phyloP scores from a whole-genome alignment of 2,113 vertebrate genomes.

The Kryptolebias marmoratus region DNA sequence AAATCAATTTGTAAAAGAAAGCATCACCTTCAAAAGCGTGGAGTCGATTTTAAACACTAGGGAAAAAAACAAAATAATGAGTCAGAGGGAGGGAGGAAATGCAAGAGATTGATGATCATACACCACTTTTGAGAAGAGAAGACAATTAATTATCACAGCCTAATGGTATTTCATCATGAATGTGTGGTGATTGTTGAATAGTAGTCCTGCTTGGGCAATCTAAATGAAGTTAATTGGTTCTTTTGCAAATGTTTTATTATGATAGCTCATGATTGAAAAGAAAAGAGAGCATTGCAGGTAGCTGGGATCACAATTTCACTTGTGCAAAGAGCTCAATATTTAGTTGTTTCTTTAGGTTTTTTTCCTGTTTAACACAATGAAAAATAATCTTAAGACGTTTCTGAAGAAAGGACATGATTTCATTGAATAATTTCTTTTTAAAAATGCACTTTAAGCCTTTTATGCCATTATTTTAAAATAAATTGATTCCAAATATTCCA shows the following conservation, averaged over 20 bases:
- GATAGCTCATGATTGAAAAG: neutral
- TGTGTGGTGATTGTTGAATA: neutral
- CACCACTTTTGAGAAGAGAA: neutral
- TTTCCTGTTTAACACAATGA: too few relatives aligned
- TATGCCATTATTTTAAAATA: too few relatives aligned
- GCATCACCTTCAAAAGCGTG: neutral
- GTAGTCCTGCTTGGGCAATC: conserved; percentile 3
- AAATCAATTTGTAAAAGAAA: conserved; percentile 3
- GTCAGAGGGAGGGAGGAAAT: neutral
- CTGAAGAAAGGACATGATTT: too few relatives aligned
- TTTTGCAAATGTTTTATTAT: conserved; percentile 1
- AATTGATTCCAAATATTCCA: too few relatives aligned
- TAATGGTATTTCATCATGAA: neutral
- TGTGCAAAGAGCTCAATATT: too few relatives aligned
- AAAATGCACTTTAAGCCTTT: too few relatives aligned
- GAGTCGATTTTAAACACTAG: conserved; percentile 1
- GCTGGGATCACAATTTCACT: neutral
- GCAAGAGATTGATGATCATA: conserved; percentile 1
- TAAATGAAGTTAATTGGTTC: neutral
- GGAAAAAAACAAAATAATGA: neutral
- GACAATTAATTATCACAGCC: neutral
- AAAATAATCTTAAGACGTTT: too few relatives aligned
- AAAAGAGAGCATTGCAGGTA: neutral
- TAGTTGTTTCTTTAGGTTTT: too few relatives aligned
- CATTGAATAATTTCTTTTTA: too few relatives aligned